Evolutionary conservation across 2,113 vertebrate genomes (phyloP), one percentile per base, ranked within the genome.

Genomic region (Cyrtonyx montezumae): DNA sequence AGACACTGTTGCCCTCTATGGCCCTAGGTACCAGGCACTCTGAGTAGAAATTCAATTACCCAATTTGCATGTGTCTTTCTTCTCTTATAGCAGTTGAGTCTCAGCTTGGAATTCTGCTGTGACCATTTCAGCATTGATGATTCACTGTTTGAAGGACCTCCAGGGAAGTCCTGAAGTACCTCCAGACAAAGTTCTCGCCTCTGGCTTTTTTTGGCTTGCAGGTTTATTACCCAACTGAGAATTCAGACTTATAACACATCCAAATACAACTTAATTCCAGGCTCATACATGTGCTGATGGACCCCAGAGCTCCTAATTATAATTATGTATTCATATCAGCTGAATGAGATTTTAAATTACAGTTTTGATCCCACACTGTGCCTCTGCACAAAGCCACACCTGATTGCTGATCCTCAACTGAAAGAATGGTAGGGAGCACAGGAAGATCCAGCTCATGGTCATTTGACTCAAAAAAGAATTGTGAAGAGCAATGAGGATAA

Each of bases 131-230:
- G 3, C 94, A 53, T 73, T 94, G 95, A 84, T 95, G 96, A 96
- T 86, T 96, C 96, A 96, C 73, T 91, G 65, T 65, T 93, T 90
- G 91, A 94, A 84, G 95, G 87, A 96, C 95, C 87, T 96, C 95
- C 94, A 96, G 95, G 93, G 95, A 96, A 95, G 95, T 65, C 91
- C 94, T 94, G 58, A 13, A 34, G 69, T 10, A 95, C 82, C 95
- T 95, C 93, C 82, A 94, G 91, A 96, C 93, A 83, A 94, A 96
- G 87, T 95, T 95, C 91, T 96, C 79, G 3, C 95, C 94, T 96
- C 73, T 95, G 93, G 85, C 91, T 96, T 95, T 95, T 93, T 91
- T 95, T 95, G 95, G 96, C 94, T 71, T 90, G 69, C 73, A 90
- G 73, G 77, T 91, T 95, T 93, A 95, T 95, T 62, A 84, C n/a